Conservation (phyloP, 2,888 invertebrate species). For the Nemapogon koenigi region DNA sequence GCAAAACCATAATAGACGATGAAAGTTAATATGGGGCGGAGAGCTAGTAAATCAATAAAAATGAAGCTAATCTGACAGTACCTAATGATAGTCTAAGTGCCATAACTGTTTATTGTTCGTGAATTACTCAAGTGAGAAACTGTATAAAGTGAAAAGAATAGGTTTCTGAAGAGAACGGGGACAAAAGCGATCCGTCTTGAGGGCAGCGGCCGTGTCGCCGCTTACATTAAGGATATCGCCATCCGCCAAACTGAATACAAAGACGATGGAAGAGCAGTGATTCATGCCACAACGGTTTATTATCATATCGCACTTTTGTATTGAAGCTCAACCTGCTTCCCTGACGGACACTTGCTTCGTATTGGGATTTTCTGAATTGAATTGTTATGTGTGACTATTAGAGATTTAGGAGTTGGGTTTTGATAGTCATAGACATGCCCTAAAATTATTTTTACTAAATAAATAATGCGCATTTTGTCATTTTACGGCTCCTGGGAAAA, state of each 20-base stretch:
- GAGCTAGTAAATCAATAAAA: background rate
- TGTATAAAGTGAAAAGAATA: constrained; percentile 57
- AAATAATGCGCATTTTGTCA: too few relatives aligned
- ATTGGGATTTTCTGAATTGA: too few relatives aligned
- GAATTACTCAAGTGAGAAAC: constrained; percentile 63
- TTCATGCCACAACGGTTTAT: constrained; percentile 48
- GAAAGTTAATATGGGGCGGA: too few relatives aligned
- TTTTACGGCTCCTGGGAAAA: too few relatives aligned
- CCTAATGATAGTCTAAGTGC: constrained; percentile 31
- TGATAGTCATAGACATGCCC: too few relatives aligned
- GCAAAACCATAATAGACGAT: too few relatives aligned
- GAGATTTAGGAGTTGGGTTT: too few relatives aligned
- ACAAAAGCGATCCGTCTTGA: constrained; percentile 58
- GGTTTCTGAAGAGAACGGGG: constrained; percentile 50
- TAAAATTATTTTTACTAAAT: too few relatives aligned
- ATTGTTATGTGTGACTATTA: too few relatives aligned
- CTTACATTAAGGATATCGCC: constrained; percentile 65
- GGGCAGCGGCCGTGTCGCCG: constrained; percentile 60
- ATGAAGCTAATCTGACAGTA: background rate
- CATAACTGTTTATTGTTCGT: constrained; percentile 63
- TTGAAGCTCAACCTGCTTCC: too few relatives aligned
- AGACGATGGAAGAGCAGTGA: constrained; percentile 45
- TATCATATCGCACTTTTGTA: too few relatives aligned
- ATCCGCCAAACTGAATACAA: constrained; percentile 59
- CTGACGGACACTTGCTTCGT: too few relatives aligned